Evolutionary conservation across 2,113 vertebrate species (phyloP).

Genomic region (Nannobrachium achirus): DNA sequence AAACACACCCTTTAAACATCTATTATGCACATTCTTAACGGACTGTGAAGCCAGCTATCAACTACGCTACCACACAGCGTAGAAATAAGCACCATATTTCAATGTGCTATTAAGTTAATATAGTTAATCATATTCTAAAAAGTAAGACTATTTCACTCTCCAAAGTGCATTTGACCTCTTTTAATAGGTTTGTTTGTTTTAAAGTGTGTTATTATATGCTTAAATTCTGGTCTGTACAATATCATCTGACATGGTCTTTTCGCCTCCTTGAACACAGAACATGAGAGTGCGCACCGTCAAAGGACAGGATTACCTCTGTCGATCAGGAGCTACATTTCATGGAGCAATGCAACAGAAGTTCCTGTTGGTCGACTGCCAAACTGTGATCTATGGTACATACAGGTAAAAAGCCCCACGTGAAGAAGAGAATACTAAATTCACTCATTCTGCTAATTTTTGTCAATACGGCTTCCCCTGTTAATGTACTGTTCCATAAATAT

Average conservation of each 20-base stretch:
- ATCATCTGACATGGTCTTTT: slow-evolving; percentile 4
- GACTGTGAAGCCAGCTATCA: not conserved
- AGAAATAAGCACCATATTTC: not conserved
- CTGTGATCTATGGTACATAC: slow-evolving; percentile 93
- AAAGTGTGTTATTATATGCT: too few species aligned
- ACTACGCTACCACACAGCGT: not conserved
- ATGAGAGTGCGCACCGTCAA: slow-evolving; percentile 93
- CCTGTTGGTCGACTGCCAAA: slow-evolving; percentile 91
- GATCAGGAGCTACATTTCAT: slow-evolving; percentile 91
- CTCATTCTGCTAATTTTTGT: slow-evolving; percentile 3
- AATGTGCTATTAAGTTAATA: too few species aligned
- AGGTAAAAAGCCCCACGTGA: slow-evolving; percentile 77
- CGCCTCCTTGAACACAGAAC: slow-evolving; percentile 82
- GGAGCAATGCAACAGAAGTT: slow-evolving; percentile 94
- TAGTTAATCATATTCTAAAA: not conserved
- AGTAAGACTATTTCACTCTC: not conserved
- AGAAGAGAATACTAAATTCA: slow-evolving; percentile 16
- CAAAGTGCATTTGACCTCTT: too few species aligned
- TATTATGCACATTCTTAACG: not conserved
- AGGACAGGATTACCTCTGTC: slow-evolving; percentile 93
- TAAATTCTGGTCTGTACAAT: not conserved
- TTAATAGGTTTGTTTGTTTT: too few species aligned
- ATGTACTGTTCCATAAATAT: not conserved
- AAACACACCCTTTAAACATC: slow-evolving; percentile 37
- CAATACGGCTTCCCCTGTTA: not conserved